These are phyloP conservation scores for Capromys pilorides DNA, from an alignment of 2,797 vertebrate genomes.

Conservation along the genomic window DNA sequence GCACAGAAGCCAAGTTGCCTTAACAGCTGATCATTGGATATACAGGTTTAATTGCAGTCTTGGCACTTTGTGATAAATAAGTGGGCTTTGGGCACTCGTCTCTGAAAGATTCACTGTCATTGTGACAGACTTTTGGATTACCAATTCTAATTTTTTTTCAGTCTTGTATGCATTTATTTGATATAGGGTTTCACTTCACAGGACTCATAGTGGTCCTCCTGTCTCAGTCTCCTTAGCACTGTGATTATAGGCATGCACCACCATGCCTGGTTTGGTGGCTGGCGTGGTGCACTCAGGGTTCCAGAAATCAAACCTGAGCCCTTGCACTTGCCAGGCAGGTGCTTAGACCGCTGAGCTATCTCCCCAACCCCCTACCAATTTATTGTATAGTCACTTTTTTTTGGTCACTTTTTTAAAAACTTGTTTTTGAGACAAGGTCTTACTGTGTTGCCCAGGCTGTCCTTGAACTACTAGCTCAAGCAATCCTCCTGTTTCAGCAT, in stretches of 20 bases:
- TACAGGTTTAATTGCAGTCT: neutral
- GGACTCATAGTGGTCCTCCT: too few relatives aligned
- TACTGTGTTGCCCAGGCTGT: neutral
- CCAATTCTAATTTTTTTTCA: neutral
- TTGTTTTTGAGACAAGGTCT: neutral
- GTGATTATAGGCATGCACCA: too few relatives aligned
- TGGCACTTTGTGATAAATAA: neutral
- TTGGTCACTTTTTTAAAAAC: neutral
- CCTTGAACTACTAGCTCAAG: neutral
- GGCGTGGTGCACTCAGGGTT: too few relatives aligned
- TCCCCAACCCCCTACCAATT: neutral
- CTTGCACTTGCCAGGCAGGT: too few relatives aligned
- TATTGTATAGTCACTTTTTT: neutral
- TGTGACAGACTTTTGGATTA: slow-evolving; percentile 10
- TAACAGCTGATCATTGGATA: neutral
- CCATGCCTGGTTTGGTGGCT: too few relatives aligned
- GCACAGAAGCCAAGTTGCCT: neutral
- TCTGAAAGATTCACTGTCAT: neutral
- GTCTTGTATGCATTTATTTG: too few relatives aligned
- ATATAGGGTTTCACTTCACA: too few relatives aligned
- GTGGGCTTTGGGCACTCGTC: neutral
- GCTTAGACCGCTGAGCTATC: too few relatives aligned
- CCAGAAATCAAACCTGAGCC: too few relatives aligned
- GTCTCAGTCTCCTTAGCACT: too few relatives aligned
- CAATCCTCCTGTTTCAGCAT: neutral